Evolutionary conservation across 2,113 vertebrate genomes (phyloP), one percentile per base, ranked within the genome.

Genomic region (Entosphenus tridentatus): DNA sequence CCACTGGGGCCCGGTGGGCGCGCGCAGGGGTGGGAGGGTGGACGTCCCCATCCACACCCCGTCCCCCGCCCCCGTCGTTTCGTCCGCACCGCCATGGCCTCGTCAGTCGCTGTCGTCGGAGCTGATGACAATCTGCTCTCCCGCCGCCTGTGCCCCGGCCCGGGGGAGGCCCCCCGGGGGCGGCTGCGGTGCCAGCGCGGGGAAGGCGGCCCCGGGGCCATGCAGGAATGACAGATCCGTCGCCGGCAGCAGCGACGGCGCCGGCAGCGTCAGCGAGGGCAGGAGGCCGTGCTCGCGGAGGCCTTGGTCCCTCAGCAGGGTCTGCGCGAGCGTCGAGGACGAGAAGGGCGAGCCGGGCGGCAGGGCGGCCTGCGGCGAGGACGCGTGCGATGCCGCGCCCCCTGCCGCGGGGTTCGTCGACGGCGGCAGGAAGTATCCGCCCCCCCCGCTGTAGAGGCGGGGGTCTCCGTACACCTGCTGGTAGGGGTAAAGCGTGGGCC

Each of bases 251-350:
- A 65, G 62, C 21, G 62, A 16, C n/a, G n/a, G n/a, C 21, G n/a
- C n/a, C 62, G 21, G 62, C n/a, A 65, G 62, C 62, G n/a, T n/a
- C n/a, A 65, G 62, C 62, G 62, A 21, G n/a, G 21, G 62, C 21
- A 21, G 62, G 62, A 65, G 21, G 10, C 62, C 62, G 9, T n/a
- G 62, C n/a, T 65, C n/a, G 62, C n/a, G 62, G 21, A 16, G n/a
- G 9, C n/a, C n/a, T 21, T 65, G n/a, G n/a, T 21, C n/a, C n/a
- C n/a, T n/a, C 62, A 65, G 62, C 62, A 65, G 62, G 62, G n/a
- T 65, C 21, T 65, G 62, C n/a, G 62, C 62, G 62, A 65, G 62
- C n/a, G n/a, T 65, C n/a, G 62, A 65, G 62, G n/a, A 16, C 21
- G 8, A n/a, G n/a, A 65, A 65, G 62, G 62, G 10, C 10, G 21